Conservation (phyloP, 2,888 invertebrate species). For the Amphipoea lucens region DNA sequence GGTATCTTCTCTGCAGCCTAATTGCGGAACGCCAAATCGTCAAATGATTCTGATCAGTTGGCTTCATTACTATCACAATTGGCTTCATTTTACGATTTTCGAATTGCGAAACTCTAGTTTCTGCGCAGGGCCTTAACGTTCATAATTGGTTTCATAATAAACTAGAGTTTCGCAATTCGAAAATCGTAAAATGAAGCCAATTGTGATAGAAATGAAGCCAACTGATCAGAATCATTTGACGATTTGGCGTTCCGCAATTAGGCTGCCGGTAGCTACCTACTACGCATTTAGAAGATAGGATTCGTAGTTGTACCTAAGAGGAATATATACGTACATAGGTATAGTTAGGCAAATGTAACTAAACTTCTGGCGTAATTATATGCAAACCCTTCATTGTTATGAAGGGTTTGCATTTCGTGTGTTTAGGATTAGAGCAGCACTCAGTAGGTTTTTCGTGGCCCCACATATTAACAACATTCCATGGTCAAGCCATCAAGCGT, state of each 20-base stretch:
- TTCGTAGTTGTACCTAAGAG: not conserved
- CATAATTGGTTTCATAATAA: too few species aligned
- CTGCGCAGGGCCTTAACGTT: too few species aligned
- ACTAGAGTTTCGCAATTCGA: too few species aligned
- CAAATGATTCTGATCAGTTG: too few species aligned
- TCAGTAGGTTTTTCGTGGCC: not conserved
- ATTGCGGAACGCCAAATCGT: too few species aligned
- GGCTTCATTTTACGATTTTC: too few species aligned
- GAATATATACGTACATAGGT: not conserved
- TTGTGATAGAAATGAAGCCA: too few species aligned
- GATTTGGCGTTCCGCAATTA: too few species aligned
- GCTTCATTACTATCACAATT: too few species aligned
- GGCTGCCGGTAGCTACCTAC: not conserved
- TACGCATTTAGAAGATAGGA: not conserved
- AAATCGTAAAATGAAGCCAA: too few species aligned
- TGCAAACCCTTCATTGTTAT: not conserved
- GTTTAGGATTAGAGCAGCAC: not conserved
- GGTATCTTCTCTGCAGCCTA: not conserved
- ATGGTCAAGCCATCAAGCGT: not conserved
- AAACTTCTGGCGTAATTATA: not conserved
- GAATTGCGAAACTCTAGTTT: too few species aligned
- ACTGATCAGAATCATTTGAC: too few species aligned
- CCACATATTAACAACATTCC: not conserved
- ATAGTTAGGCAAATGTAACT: not conserved
- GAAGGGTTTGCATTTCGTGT: not conserved